phyloP scores from a whole-genome alignment of 1,140 invertebrate genomes.

The Drosophila parvula region DNA sequence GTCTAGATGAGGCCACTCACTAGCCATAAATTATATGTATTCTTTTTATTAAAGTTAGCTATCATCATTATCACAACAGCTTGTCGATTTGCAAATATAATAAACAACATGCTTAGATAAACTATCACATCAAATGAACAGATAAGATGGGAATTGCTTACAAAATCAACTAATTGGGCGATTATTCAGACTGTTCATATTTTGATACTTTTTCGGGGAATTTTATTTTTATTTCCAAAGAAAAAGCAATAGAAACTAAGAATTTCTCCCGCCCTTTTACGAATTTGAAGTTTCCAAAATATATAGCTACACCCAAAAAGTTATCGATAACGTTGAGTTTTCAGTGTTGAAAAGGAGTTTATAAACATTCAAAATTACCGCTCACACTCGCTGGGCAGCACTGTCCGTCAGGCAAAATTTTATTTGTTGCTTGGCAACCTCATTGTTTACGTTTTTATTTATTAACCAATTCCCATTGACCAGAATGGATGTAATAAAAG shows the following conservation, averaged over 20 bases:
- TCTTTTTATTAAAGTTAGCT: conserved; percentile 1
- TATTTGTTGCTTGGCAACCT: conserved; percentile 57
- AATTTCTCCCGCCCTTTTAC: neutral
- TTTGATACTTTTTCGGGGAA: neutral
- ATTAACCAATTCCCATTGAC: conserved; percentile 1
- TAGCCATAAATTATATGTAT: conserved; percentile 1
- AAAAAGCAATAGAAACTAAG: neutral
- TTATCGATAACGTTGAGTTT: neutral
- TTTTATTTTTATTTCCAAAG: neutral
- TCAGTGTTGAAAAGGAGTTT: neutral
- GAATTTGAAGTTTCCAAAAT: neutral
- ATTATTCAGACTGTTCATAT: neutral
- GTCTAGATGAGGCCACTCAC: neutral
- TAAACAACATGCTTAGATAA: conserved; percentile 21
- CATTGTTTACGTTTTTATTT: conserved; percentile 25
- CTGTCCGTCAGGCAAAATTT: neutral
- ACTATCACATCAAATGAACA: conserved; percentile 3
- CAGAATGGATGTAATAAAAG: conserved; percentile 78
- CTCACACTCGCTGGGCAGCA: neutral
- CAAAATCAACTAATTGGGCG: neutral
- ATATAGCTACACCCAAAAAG: neutral
- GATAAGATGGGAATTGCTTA: conserved; percentile 3
- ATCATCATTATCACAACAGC: conserved; percentile 6
- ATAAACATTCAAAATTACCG: neutral
- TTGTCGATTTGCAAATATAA: conserved; percentile 7